Conservation (phyloP, 2,113 vertebrate species). For the Capreolus pygargus region DNA sequence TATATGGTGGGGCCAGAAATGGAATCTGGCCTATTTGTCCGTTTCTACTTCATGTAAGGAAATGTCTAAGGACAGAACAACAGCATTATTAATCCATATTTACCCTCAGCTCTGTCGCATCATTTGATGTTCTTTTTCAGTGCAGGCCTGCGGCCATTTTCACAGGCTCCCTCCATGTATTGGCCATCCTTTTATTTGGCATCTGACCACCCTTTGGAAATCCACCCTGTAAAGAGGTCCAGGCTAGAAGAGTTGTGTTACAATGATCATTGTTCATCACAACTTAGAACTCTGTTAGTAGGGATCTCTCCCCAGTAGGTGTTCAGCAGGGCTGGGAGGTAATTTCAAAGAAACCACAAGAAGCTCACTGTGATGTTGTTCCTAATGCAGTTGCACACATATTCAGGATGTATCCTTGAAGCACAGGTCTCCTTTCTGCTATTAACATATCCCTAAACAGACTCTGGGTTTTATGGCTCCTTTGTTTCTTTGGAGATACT, state of each 20-base stretch:
- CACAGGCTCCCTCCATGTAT: not conserved
- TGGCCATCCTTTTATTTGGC: not conserved
- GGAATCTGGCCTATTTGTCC: not conserved
- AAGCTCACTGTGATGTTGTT: not conserved
- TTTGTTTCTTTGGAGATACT: conserved; percentile 45
- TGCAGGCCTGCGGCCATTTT: not conserved
- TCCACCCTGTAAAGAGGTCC: not conserved
- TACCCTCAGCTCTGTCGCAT: not conserved
- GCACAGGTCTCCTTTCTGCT: conserved; percentile 5
- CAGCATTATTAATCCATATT: too few species aligned
- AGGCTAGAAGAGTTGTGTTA: not conserved
- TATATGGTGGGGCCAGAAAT: not conserved
- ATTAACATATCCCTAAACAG: not conserved
- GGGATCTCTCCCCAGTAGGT: not conserved
- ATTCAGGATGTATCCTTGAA: not conserved
- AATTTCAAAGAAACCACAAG: conserved; percentile 27
- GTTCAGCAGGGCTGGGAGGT: not conserved
- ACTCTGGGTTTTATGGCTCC: not conserved
- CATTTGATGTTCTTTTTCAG: not conserved
- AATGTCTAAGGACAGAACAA: not conserved
- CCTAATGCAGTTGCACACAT: not conserved
- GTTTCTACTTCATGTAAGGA: not conserved
- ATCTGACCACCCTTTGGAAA: not conserved
- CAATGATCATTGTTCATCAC: not conserved
- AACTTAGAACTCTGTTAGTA: not conserved